Conservation (phyloP, 2,113 vertebrate genomes). For the Misgurnus mizolepis region DNA sequence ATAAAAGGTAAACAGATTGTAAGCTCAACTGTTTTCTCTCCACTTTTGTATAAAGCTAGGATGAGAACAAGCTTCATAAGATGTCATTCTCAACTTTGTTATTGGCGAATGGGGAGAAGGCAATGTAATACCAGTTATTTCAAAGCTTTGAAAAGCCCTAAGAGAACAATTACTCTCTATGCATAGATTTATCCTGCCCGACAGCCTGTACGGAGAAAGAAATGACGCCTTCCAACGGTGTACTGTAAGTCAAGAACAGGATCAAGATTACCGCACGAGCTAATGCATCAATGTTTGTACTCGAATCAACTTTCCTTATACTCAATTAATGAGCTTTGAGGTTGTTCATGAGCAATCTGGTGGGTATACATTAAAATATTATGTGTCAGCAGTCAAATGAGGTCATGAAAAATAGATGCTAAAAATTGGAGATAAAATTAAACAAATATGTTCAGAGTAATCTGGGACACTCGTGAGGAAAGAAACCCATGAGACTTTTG, state of each 20-base stretch:
- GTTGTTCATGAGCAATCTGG: slow-evolving; percentile 29
- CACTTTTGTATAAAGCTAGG: slow-evolving; percentile 58
- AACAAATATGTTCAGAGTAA: slow-evolving; percentile 42
- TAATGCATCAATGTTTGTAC: slow-evolving; percentile 18
- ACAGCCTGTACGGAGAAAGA: not conserved
- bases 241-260: slow-evolving; percentile 21
- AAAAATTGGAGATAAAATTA: slow-evolving; percentile 37
- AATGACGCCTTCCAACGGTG: not conserved
- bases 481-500: slow-evolving; percentile 2
- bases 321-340: not conserved
- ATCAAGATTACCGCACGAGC: slow-evolving; percentile 10
- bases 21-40: slow-evolving; percentile 37
- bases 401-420: slow-evolving; percentile 47
- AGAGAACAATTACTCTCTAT: slow-evolving; percentile 36
- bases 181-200: slow-evolving; percentile 17
- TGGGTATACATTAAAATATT: slow-evolving; percentile 39
- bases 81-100: not conserved
- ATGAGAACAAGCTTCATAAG: slow-evolving; percentile 44
- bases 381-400: slow-evolving; percentile 15
- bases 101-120: not conserved
- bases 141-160: slow-evolving; percentile 14
- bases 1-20: slow-evolving; percentile 46
- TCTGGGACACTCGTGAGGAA: slow-evolving; percentile 23
- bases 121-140: not conserved
- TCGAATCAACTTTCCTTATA: slow-evolving; percentile 4